Evolutionary conservation across 2,797 vertebrate genomes (phyloP).

Genomic region (Rousettus madagascariensis): DNA sequence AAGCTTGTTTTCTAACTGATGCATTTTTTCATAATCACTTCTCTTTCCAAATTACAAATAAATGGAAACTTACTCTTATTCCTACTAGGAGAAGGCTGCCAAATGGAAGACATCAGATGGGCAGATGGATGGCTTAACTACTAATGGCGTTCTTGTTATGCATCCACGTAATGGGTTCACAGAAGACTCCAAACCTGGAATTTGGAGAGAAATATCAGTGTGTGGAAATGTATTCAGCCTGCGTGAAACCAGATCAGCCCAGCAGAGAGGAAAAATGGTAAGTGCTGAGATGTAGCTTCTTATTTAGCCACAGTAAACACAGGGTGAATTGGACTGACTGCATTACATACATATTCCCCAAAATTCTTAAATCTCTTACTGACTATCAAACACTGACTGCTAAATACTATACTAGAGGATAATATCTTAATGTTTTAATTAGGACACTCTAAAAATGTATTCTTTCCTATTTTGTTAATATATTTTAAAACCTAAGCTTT

Average conservation of each 20-base stretch:
- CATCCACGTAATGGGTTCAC: constrained; percentile 97
- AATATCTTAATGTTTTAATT: constrained; percentile 31
- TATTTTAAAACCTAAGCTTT: constrained; percentile 22
- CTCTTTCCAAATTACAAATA: constrained; percentile 29
- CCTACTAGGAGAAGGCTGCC: constrained; percentile 94
- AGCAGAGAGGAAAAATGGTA: constrained; percentile 98
- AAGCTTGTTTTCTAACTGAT: not conserved
- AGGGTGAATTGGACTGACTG: not conserved
- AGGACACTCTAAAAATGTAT: constrained; percentile 19
- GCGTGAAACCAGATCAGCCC: constrained; percentile 96
- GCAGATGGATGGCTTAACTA: constrained; percentile 98
- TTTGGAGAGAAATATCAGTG: constrained; percentile 99
- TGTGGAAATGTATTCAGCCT: constrained; percentile 98
- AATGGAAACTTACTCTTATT: constrained; percentile 8
- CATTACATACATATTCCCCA: not conserved
- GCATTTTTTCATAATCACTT: constrained; percentile 23
- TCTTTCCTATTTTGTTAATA: not conserved
- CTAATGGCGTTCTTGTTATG: constrained; percentile 98
- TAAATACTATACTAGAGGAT: not conserved
- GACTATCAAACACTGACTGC: not conserved
- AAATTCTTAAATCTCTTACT: not conserved
- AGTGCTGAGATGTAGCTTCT: constrained; percentile 64
- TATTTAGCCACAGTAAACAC: not conserved
- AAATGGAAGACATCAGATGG: constrained; percentile 97
- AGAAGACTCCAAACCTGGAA: constrained; percentile 97